Conservation (phyloP, 2,797 vertebrate species). For the Macropus fuliginosus region DNA sequence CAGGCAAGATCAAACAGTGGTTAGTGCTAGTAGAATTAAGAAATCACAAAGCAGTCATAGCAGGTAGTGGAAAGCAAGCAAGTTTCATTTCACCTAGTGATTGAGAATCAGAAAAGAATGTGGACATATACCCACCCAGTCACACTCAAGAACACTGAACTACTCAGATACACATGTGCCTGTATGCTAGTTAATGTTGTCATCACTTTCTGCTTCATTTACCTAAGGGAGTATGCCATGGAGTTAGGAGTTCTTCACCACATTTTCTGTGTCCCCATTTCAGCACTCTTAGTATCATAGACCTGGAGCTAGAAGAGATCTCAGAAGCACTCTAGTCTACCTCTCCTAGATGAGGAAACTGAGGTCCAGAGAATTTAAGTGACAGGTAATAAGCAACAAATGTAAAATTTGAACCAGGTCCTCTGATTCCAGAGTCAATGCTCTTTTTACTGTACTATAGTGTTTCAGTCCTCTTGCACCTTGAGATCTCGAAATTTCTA, state of each 20-base stretch:
- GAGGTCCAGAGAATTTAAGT: neutral
- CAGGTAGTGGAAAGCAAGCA: neutral
- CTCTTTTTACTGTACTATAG: neutral
- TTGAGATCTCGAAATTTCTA: neutral
- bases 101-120: neutral
- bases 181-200: neutral
- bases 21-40: neutral
- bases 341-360: neutral
- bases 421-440: neutral
- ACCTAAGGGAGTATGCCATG: too few relatives aligned
- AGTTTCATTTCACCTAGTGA: neutral
- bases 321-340: neutral
- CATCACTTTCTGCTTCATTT: neutral
- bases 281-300: neutral
- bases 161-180: neutral
- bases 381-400: neutral
- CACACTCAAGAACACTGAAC: neutral
- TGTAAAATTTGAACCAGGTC: neutral
- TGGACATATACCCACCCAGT: neutral
- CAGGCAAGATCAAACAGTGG: neutral
- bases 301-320: neutral
- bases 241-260: neutral
- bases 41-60: neutral
- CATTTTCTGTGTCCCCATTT: neutral
- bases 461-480: neutral